Percentiles rank a stretch among this genome's conserved stretches.
Conservation (phyloP, 2,113 vertebrate genomes). For the Nibea albiflora region DNA sequence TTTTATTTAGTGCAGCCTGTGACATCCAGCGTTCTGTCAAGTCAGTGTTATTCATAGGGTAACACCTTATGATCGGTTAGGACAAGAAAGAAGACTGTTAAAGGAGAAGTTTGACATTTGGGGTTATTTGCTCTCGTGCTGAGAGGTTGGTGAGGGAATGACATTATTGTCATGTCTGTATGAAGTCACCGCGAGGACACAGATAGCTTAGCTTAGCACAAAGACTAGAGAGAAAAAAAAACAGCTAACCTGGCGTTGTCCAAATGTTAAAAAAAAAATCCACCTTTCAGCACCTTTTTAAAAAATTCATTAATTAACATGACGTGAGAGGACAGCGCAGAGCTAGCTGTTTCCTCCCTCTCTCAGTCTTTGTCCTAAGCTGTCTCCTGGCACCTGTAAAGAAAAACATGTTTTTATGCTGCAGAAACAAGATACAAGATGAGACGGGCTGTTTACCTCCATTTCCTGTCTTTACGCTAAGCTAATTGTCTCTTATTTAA, state of each 20-base stretch:
- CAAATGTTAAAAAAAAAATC: neutral
- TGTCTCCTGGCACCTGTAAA: too few relatives aligned
- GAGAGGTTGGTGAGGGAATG: too few relatives aligned
- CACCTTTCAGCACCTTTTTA: neutral
- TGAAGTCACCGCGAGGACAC: too few relatives aligned
- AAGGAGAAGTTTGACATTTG: neutral
- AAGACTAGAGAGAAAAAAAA: neutral
- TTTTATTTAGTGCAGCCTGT: constrained; percentile 17
- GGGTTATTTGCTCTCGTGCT: neutral
- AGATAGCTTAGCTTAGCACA: neutral
- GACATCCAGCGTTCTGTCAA: constrained; percentile 1
- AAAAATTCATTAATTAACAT: neutral
- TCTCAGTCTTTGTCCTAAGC: too few relatives aligned
- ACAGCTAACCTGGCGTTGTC: neutral
- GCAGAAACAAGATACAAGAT: too few relatives aligned
- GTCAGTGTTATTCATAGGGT: neutral
- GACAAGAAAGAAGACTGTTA: neutral
- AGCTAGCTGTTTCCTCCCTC: too few relatives aligned
- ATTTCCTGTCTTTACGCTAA: neutral
- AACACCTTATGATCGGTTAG: neutral
- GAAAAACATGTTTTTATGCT: too few relatives aligned
- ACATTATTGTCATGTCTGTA: too few relatives aligned
- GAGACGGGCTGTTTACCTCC: neutral
- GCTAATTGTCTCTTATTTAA: neutral
- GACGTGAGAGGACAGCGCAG: neutral